Conservation (phyloP, 2,888 invertebrate genomes). For the Rhodophaea formosa region DNA sequence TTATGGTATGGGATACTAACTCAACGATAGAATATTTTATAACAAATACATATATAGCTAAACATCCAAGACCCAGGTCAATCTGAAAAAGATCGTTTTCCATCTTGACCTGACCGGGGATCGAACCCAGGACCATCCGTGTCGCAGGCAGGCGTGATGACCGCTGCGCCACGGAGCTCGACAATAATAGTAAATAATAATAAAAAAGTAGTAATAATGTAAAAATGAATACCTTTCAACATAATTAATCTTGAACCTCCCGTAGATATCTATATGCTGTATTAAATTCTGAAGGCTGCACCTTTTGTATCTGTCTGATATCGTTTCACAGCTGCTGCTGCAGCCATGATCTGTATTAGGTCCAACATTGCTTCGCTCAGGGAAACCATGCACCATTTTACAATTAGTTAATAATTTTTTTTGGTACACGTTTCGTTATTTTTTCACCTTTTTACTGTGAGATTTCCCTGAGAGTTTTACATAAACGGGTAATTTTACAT, state of each 20-base stretch:
- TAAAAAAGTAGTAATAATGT: too few relatives aligned
- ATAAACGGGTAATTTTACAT: slow-evolving; percentile 1
- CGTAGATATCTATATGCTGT: slow-evolving; percentile 53
- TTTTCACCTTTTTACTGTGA: not conserved
- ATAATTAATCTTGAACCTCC: slow-evolving; percentile 35
- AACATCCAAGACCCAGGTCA: too few relatives aligned
- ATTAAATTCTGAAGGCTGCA: slow-evolving; percentile 41
- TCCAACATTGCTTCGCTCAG: not conserved
- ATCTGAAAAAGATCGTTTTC: too few relatives aligned
- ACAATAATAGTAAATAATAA: too few relatives aligned
- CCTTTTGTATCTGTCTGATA: slow-evolving; percentile 35
- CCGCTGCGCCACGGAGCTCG: too few relatives aligned
- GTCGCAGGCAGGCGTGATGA: too few relatives aligned
- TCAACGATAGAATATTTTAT: too few relatives aligned
- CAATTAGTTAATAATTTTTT: not conserved
- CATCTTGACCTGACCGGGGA: too few relatives aligned
- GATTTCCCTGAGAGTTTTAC: not conserved
- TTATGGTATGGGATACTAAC: too few relatives aligned
- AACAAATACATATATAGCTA: too few relatives aligned
- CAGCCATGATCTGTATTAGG: not conserved
- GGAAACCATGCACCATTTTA: slow-evolving; percentile 9
- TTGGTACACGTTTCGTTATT: not conserved
- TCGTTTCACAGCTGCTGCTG: slow-evolving; percentile 14
- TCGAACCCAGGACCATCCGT: too few relatives aligned
- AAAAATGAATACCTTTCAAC: slow-evolving; percentile 23